These are phyloP conservation scores for Drosophila chauvacae DNA, from an alignment of 1,140 invertebrate species.

Conservation along the genomic window DNA sequence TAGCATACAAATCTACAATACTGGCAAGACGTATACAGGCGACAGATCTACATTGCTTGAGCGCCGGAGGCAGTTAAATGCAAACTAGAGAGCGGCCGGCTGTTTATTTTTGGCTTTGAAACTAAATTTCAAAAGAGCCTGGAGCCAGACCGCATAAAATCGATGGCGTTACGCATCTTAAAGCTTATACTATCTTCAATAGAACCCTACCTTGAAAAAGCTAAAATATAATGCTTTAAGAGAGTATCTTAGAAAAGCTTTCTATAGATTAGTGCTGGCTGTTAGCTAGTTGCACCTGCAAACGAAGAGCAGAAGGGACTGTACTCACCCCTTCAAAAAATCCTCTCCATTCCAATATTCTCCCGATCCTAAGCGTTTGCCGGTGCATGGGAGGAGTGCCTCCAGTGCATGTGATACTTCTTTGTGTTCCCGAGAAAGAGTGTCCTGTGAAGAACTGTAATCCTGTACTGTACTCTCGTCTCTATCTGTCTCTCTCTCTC, in stretches of 20 bases:
- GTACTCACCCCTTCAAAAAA: conserved; percentile 4
- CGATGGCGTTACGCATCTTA: background rate
- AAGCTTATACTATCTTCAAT: background rate
- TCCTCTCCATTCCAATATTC: conserved; percentile 10
- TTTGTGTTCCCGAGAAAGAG: conserved; percentile 4
- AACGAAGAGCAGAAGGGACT: conserved; percentile 24
- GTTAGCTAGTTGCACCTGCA: conserved; percentile 42
- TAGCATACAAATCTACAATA: too few relatives aligned
- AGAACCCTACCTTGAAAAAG: background rate
- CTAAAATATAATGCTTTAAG: background rate
- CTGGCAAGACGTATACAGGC: too few relatives aligned
- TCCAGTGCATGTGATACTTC: conserved; percentile 35
- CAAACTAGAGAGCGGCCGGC: too few relatives aligned
- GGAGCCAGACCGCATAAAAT: background rate
- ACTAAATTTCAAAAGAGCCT: too few relatives aligned
- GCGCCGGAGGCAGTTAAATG: too few relatives aligned
- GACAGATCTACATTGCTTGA: too few relatives aligned
- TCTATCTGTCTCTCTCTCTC: conserved; percentile 42
- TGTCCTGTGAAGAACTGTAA: conserved; percentile 17
- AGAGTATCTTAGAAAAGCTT: conserved; percentile 7
- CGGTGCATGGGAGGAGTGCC: conserved; percentile 40
- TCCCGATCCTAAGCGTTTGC: conserved; percentile 40
- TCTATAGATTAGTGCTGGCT: conserved; percentile 17
- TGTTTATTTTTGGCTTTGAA: too few relatives aligned
- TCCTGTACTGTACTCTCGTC: conserved; percentile 39